Evolutionary conservation across 2,113 vertebrate genomes (phyloP), one percentile per base, ranked within the genome.

Genomic region (Corydoras maculifer): DNA sequence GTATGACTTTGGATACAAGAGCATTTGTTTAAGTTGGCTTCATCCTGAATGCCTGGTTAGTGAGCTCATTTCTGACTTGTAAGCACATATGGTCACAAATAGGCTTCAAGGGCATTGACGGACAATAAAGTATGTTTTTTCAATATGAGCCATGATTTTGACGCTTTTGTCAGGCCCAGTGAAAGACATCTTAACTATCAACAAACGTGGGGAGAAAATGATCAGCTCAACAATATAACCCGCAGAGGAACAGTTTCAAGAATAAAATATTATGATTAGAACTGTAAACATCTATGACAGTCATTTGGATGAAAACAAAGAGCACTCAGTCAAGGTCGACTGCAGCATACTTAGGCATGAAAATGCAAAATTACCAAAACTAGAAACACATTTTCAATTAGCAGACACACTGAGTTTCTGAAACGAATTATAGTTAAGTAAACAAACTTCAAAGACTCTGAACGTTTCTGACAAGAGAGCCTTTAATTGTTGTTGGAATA

Each of bases 71-170:
- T 73, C 65, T 84, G 80, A 71, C 75, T 75, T 81, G 70, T 15
- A 66, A 83, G 81, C 78, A 83, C 80, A 84, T 80, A 79, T 84
- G 84, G 69, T 65, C 51, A 58, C 12, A 62, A 68, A 79, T 54
- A 71, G 77, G 74, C 78, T 67, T 74, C 13, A 58, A 51, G 12
- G 81, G 74, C 62, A 43, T 65, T 63, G 62, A 68, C 13, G 51
- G 74, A 69, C 70, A 79, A 15, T 82, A 81, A 84, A 82, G 75
- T 77, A 83, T 75, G 79, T 85, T 88, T 87, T 84, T 84, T 79
- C 85, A 85, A 84, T 83, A 80, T 75, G 48, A 53, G 29, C 81
- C 80, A 74, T 82, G 81, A 72, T 77, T 76, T 72, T 64, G 67
- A 74, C 64, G 73, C 75, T 77, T 84, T 72, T 61, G 43, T 35